Conservation (phyloP, 2,888 invertebrate genomes). For the Pyrgus malvae region DNA sequence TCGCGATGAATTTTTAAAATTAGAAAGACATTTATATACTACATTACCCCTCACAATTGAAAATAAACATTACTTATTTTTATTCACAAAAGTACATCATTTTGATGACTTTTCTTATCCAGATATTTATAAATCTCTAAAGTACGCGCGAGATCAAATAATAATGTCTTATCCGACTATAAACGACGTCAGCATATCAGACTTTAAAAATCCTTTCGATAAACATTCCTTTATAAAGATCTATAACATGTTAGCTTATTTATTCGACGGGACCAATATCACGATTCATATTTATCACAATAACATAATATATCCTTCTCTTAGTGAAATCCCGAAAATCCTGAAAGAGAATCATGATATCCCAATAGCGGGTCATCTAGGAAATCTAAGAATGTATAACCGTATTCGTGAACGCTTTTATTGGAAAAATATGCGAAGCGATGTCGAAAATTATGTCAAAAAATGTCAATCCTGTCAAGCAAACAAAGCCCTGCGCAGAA, state of each 20-base stretch:
- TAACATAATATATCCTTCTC: slow-evolving; percentile 4
- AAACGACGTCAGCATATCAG: slow-evolving; percentile 4
- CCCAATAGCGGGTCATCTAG: slow-evolving; percentile 26
- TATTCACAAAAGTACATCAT: slow-evolving; percentile 27
- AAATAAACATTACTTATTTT: slow-evolving; percentile 14
- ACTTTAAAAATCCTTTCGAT: slow-evolving; percentile 27
- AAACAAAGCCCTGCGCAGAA: slow-evolving; percentile 32
- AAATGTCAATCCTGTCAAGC: slow-evolving; percentile 28
- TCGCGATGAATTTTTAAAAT: slow-evolving; percentile 13
- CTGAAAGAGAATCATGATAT: slow-evolving; percentile 28
- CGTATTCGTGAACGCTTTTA: slow-evolving; percentile 30
- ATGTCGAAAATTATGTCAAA: slow-evolving; percentile 28
- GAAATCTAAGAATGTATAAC: slow-evolving; percentile 2
- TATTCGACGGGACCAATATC: slow-evolving; percentile 4
- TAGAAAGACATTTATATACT: slow-evolving; percentile 19
- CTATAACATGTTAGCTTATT: slow-evolving; percentile 6
- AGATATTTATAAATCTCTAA: neutral
- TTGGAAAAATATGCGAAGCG: slow-evolving; percentile 35
- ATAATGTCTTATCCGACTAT: neutral
- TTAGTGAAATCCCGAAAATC: slow-evolving; percentile 1
- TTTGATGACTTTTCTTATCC: slow-evolving; percentile 7
- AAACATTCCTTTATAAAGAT: slow-evolving; percentile 27
- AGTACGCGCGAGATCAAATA: slow-evolving; percentile 9
- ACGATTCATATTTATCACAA: slow-evolving; percentile 1
- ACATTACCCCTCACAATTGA: slow-evolving; percentile 11